phyloP scores from a whole-genome alignment of 2,113 vertebrate genomes.

The Columba livia region DNA sequence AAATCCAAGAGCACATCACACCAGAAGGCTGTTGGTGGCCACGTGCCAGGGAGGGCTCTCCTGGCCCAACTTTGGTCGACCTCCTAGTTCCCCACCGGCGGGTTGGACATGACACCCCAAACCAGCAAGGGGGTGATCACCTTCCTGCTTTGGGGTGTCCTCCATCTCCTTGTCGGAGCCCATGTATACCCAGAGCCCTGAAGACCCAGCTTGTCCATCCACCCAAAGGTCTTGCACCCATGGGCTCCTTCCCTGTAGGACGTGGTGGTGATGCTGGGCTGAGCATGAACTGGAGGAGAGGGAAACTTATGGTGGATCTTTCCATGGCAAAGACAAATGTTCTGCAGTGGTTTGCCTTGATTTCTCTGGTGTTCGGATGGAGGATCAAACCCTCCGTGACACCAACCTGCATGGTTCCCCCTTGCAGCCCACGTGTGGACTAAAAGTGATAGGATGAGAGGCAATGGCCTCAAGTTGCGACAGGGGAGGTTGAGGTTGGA shows the following conservation, averaged over 20 bases:
- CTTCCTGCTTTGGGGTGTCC: background rate
- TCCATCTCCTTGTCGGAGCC: background rate
- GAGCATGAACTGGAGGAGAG: accelerated
- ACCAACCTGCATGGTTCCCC: background rate
- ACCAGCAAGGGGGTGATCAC: accelerated
- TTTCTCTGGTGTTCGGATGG: background rate
- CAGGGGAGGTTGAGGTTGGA: no score
- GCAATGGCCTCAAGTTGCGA: no score
- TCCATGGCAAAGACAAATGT: background rate
- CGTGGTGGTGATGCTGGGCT: accelerated
- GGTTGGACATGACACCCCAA: background rate
- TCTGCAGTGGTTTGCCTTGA: background rate
- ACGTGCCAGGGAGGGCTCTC: slow-evolving; percentile 81
- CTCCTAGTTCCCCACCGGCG: accelerated
- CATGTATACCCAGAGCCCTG: accelerated
- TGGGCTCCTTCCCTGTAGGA: background rate
- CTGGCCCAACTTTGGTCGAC: slow-evolving; percentile 62
- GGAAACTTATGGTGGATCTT: background rate
- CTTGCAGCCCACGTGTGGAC: no score
- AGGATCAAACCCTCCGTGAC: background rate
- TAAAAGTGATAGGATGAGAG: no score
- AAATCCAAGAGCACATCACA: slow-evolving; percentile 90
- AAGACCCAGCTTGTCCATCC: background rate
- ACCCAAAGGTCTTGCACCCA: background rate
- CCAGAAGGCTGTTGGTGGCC: slow-evolving; percentile 83